phyloP scores from a whole-genome alignment of 2,888 invertebrate genomes.

The Machimus atricapillus region DNA sequence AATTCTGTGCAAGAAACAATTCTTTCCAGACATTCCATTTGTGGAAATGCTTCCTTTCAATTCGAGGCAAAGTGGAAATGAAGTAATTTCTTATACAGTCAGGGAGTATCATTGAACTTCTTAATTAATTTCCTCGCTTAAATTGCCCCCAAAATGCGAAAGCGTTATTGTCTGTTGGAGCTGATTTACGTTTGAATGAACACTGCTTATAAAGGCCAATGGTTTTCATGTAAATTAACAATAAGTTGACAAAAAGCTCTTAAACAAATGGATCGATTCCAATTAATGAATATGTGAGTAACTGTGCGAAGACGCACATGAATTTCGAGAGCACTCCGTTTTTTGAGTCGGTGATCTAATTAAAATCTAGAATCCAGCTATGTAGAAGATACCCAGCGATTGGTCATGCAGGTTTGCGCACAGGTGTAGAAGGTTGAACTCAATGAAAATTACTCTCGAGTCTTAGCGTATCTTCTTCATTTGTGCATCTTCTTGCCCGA shows the following conservation, averaged over 20 bases:
- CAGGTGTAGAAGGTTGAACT: background rate
- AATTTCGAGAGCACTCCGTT: background rate
- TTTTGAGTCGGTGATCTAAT: background rate
- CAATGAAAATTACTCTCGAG: background rate
- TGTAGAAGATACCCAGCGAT: background rate
- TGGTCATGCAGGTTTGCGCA: background rate
- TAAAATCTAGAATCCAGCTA: background rate
- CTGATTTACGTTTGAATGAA: background rate
- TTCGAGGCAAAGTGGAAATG: background rate
- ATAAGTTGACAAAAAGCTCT: background rate
- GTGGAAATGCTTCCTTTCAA: background rate
- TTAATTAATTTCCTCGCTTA: background rate
- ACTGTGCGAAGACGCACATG: background rate
- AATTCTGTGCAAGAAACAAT: background rate
- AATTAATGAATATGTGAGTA: background rate
- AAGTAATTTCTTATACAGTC: background rate
- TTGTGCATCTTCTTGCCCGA: slow-evolving; percentile 12
- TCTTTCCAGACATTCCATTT: background rate
- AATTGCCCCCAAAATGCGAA: background rate
- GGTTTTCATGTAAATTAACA: background rate
- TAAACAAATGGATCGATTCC: background rate
- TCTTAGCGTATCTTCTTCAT: background rate
- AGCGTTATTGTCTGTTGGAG: background rate
- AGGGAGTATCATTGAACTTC: background rate
- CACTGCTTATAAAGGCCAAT: background rate